Evolutionary conservation across 2,113 vertebrate genomes (phyloP), one percentile per base, ranked within the genome.

Genomic region (Hyperoodon ampullatus): DNA sequence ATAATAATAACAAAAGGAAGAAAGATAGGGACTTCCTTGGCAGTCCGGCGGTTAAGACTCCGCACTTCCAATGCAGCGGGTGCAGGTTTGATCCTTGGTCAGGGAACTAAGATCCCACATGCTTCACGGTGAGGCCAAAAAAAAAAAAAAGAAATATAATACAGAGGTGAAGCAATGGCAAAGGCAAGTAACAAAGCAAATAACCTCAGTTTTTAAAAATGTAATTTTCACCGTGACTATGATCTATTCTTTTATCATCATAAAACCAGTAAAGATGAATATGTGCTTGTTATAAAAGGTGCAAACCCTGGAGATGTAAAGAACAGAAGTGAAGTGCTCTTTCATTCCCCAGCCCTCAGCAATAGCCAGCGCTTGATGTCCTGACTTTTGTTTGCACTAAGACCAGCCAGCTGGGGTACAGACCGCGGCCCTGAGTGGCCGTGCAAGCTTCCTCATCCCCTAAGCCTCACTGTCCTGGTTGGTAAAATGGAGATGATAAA

Each of bases 371-470:
- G 44, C 12, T 63, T 19, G 0, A 12, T 0, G 12, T 70, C 12
- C 4, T 3, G 3, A 11, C 74, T 66, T 55, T 35, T 5, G 30
- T 93, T 61, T 44, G 61, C 19, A 50, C 8, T 58, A 12, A 10
- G 2, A 7, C 42, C 42, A 24, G 55, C 77, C 83, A 12, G 65
- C 13, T 21, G 87, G 63, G 39, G 60, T 21, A 3, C 53, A 14
- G 42, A 70, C 68, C 30, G 87, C 1, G 11, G 82, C 44, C 33
- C 78, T 15, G 58, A 39, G 58, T 3, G 30, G n/a, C 58, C 0
- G 2, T 8, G 6, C 2, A 3, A 16, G 61, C 14, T 8, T 19
- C 44, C 35, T 26, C 33, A 0, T 19, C 61, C 44, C 8, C 8
- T 2, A 5, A 18, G 75, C 82, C 68, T 88, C 42, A 30, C 26